phyloP scores from a whole-genome alignment of 1,140 invertebrate genomes.

The Drosophila lowei region DNA sequence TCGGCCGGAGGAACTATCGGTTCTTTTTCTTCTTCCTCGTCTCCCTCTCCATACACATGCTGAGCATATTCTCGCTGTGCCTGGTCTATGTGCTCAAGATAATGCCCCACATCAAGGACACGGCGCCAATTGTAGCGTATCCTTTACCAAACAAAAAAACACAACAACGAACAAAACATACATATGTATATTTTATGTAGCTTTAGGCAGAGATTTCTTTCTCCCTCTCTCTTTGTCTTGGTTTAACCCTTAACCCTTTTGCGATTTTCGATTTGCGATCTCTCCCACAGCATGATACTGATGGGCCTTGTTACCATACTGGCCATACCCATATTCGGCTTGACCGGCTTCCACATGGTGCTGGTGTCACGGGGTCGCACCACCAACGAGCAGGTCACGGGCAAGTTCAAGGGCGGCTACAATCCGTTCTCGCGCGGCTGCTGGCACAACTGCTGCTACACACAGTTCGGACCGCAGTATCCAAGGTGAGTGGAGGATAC shows the following conservation, averaged over 20 bases:
- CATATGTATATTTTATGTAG: background rate
- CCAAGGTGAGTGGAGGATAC: slow-evolving; percentile 88
- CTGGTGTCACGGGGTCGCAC: slow-evolving; percentile 98
- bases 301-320: slow-evolving; percentile 95
- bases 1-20: slow-evolving; percentile 98
- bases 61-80: slow-evolving; percentile 97
- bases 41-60: slow-evolving; percentile 98
- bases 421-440: slow-evolving; percentile 98
- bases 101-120: slow-evolving; percentile 91
- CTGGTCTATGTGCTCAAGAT: slow-evolving; percentile 95
- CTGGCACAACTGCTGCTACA: slow-evolving; percentile 96
- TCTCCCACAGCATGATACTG: slow-evolving; percentile 90
- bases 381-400: slow-evolving; percentile 99
- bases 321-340: slow-evolving; percentile 97
- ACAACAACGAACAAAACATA: background rate
- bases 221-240: slow-evolving; percentile 10
- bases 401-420: slow-evolving; percentile 98
- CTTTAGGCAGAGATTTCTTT: background rate
- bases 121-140: slow-evolving; percentile 95
- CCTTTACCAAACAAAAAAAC: slow-evolving; percentile 48
- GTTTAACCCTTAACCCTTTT: slow-evolving; percentile 75
- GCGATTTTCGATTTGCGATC: background rate
- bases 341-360: slow-evolving; percentile 99
- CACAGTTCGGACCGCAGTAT: slow-evolving; percentile 97
- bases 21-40: slow-evolving; percentile 99